A percentile compares a stretch with the other conserved stretches of the same genome.
These are phyloP conservation scores for Psittacula echo DNA, from an alignment of 2,797 vertebrate genomes.

Conservation along the genomic window DNA sequence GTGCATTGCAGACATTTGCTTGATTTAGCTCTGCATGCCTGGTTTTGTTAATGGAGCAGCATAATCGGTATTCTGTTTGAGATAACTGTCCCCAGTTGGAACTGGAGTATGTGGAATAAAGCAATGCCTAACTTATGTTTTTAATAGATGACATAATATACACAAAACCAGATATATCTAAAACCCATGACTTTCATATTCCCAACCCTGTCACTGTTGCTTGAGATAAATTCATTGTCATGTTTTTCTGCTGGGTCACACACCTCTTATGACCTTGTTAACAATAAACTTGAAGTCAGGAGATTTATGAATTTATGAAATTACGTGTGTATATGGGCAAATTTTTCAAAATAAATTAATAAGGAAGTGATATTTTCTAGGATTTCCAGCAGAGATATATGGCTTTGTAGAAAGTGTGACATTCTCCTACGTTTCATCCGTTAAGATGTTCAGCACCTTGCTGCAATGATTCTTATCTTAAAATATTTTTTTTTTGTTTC, in stretches of 20 bases:
- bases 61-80: rapidly evolving
- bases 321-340: background rate
- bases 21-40: background rate
- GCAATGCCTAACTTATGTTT: background rate
- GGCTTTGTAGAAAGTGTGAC: background rate
- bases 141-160: background rate
- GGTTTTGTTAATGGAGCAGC: background rate
- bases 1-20: background rate
- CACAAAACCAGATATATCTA: background rate
- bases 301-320: background rate
- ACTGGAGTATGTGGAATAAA: background rate
- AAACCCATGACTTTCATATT: background rate
- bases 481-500: background rate
- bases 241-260: background rate
- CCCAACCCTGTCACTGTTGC: background rate
- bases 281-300: background rate
- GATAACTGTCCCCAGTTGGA: background rate
- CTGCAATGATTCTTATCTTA: background rate
- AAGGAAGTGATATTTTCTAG: background rate
- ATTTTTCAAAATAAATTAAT: background rate
- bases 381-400: background rate
- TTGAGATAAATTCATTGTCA: background rate
- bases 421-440: background rate
- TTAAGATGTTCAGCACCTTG: background rate
- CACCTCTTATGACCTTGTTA: background rate